Evolutionary conservation across 2,797 vertebrate species (phyloP).

Genomic region (Streptopelia turtur): DNA sequence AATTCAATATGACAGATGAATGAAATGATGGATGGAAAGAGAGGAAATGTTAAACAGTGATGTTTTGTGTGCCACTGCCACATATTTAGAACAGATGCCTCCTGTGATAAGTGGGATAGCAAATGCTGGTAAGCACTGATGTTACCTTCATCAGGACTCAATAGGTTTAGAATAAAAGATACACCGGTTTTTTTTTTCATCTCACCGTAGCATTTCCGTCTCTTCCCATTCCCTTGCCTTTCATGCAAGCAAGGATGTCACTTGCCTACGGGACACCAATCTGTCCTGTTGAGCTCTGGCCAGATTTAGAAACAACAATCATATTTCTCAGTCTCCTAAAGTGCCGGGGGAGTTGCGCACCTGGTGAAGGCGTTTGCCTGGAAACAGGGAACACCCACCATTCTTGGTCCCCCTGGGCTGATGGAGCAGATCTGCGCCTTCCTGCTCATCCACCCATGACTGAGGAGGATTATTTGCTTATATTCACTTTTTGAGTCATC

Average conservation of each 20-base stretch:
- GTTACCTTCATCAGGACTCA: not conserved
- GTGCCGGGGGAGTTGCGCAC: not conserved
- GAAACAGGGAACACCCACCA: not conserved
- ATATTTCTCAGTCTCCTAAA: not conserved
- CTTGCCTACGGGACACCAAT: not conserved
- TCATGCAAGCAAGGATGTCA: not conserved
- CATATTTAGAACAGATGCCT: not conserved
- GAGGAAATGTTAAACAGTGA: not conserved
- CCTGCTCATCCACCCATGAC: not conserved
- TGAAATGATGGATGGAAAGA: not conserved
- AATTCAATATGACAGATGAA: not conserved
- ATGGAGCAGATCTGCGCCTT: not conserved
- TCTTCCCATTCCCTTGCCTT: not conserved
- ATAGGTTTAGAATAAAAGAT: not conserved
- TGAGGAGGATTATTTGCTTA: not conserved
- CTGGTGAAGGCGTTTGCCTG: not conserved
- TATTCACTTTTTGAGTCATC: not conserved
- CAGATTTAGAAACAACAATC: not conserved
- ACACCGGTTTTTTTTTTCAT: too few relatives aligned
- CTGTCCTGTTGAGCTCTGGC: not conserved
- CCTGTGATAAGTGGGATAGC: not conserved
- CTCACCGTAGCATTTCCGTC: not conserved
- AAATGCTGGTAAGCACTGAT: not conserved
- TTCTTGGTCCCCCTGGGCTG: not conserved
- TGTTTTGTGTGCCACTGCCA: not conserved